Evolutionary conservation across 2,888 invertebrate genomes (phyloP), one percentile per base, ranked within the genome.

Genomic region (Mantis religiosa): DNA sequence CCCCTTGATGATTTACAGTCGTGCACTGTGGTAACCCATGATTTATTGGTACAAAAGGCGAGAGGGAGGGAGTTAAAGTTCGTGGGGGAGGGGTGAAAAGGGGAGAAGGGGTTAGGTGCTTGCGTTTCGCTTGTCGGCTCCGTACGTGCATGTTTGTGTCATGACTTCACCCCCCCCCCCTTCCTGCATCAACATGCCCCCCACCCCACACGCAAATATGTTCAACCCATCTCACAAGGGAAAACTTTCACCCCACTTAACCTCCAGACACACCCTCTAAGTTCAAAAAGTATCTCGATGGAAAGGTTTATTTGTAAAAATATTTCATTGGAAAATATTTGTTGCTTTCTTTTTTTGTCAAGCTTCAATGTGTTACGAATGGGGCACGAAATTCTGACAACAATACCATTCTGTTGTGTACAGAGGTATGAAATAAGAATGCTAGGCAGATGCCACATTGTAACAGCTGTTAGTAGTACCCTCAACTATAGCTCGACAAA

Each of bases 1-100:
- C 93, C 93, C 93, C 93, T 93, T 93, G 94, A 95, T 95, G 95
- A 95, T 95, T 95, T 95, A 95, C 94, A 94, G 94, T 94, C 94
- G 94, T 95, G 95, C 95, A 95, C 95, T 95, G 95, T 95, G 95
- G 95, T 95, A 95, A 95, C 94, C 95, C 95, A 95, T 95, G 95
- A 95, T 95, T 95, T 95, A 95, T 95, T 89, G 88, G 84, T 83
- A 81, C 88, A 88, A 90, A 89, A 89, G 87, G 88, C 54, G 86
- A 28, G 86, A 86, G 86, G 47, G 86, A 15, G 81, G 86, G 86
- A 89, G 89, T 88, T 89, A 88, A 90, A 90, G 87, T 90, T 90
- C 88, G 84, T 83, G 28, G 89, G 89, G 88, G 88, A 47, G 87
- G 83, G 88, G 25, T 82, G 89, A n/a, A 82, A 82, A 28, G 86